Conservation (phyloP, 2,797 vertebrate genomes). For the Pangasius macronema region DNA sequence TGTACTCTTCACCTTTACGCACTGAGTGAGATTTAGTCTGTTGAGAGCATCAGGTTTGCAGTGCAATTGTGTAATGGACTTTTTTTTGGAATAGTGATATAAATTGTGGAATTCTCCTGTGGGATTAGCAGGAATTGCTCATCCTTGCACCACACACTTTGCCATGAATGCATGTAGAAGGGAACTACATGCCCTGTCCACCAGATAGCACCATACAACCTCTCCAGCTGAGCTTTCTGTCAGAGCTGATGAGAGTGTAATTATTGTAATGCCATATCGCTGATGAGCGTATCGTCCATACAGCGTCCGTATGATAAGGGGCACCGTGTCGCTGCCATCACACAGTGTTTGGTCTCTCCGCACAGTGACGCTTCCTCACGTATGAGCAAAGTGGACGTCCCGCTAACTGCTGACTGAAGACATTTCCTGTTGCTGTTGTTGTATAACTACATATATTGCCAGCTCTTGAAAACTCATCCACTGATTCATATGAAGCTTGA, state of each 20-base stretch:
- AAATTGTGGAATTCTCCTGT: not conserved
- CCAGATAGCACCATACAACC: constrained; percentile 21
- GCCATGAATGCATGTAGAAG: not conserved
- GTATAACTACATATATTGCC: not conserved
- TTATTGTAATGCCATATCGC: not conserved
- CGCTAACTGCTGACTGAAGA: not conserved
- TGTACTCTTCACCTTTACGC: not conserved
- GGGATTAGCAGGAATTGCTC: not conserved
- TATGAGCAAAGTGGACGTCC: too few species aligned
- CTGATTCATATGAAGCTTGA: constrained; percentile 39
- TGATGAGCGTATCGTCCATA: not conserved
- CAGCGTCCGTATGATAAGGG: not conserved
- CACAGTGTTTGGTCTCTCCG: not conserved
- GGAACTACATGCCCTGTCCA: constrained; percentile 4
- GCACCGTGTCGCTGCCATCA: not conserved
- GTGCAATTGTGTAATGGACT: not conserved
- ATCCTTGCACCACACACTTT: not conserved
- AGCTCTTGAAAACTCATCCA: constrained; percentile 19
- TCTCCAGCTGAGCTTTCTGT: not conserved
- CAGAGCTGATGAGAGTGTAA: not conserved
- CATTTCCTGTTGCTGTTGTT: not conserved
- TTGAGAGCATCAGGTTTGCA: not conserved
- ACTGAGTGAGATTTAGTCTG: too few species aligned
- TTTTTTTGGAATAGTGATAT: not conserved
- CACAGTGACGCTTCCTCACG: not conserved